These are phyloP conservation scores for Heterohyrax brucei DNA, from an alignment of 2,797 vertebrate genomes.

Conservation along the genomic window DNA sequence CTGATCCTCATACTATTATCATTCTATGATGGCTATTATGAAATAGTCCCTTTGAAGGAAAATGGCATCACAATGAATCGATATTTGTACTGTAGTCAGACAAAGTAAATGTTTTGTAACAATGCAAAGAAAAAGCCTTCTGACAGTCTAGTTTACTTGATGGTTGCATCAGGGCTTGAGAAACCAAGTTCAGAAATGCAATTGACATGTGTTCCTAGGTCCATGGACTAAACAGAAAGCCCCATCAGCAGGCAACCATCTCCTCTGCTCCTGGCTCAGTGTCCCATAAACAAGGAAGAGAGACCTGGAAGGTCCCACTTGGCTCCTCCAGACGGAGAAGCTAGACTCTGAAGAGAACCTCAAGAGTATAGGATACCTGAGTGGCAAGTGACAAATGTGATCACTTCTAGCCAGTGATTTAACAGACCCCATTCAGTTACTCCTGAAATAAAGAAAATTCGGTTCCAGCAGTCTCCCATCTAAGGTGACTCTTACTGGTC, in stretches of 20 bases:
- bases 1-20: neutral
- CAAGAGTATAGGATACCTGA: rapidly evolving
- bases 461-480: neutral
- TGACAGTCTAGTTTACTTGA: neutral
- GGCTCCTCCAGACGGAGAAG: neutral
- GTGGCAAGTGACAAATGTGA: neutral
- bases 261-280: neutral
- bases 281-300: neutral
- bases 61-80: neutral
- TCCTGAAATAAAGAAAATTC: neutral
- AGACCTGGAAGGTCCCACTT: no score
- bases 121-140: neutral
- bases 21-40: neutral
- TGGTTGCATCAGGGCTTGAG: neutral
- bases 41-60: constrained; percentile 33
- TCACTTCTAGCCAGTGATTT: neutral
- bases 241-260: neutral
- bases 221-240: neutral
- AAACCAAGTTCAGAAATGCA: neutral
- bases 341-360: neutral
- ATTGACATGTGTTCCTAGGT: rapidly evolving
- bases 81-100: neutral
- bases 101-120: neutral
- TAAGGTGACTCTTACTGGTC: neutral
- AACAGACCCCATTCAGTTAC: neutral